Percentiles rank a stretch among this genome's conserved stretches.
phyloP scores from a whole-genome alignment of 2,113 vertebrate species.

The Romanogobio albipinnatus region DNA sequence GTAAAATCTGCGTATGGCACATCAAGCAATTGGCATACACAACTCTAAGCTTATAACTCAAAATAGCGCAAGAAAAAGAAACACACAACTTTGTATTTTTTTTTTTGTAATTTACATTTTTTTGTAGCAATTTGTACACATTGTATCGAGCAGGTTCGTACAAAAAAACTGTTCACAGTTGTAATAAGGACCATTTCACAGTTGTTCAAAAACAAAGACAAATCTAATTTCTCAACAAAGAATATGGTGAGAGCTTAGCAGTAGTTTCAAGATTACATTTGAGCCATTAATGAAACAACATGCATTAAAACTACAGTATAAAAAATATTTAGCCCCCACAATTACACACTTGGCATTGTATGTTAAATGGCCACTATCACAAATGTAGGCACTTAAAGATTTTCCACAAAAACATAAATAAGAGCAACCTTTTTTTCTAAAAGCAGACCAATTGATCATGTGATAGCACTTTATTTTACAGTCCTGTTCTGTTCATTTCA shows the following conservation, averaged over 20 bases:
- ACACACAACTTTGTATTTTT: accelerated
- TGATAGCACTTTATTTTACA: too few relatives aligned
- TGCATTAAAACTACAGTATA: neutral
- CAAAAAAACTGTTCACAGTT: neutral
- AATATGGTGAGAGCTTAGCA: neutral
- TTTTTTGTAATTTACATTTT: neutral
- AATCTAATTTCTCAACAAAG: neutral
- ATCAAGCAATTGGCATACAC: neutral
- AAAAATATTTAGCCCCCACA: neutral
- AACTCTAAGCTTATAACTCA: too few relatives aligned
- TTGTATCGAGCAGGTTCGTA: neutral
- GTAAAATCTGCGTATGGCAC: neutral
- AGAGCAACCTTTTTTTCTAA: neutral
- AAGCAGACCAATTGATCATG: neutral
- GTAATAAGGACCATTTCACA: neutral
- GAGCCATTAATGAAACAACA: neutral
- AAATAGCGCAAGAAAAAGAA: neutral
- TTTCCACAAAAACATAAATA: neutral
- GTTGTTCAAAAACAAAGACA: neutral
- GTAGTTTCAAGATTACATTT: neutral
- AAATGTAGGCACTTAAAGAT: neutral
- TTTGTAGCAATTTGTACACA: neutral
- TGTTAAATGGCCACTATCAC: neutral
- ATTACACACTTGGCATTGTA: neutral
- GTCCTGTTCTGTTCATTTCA: too few relatives aligned